phyloP scores from a whole-genome alignment of 1,140 invertebrate genomes.

The Lucilia cuprina region DNA sequence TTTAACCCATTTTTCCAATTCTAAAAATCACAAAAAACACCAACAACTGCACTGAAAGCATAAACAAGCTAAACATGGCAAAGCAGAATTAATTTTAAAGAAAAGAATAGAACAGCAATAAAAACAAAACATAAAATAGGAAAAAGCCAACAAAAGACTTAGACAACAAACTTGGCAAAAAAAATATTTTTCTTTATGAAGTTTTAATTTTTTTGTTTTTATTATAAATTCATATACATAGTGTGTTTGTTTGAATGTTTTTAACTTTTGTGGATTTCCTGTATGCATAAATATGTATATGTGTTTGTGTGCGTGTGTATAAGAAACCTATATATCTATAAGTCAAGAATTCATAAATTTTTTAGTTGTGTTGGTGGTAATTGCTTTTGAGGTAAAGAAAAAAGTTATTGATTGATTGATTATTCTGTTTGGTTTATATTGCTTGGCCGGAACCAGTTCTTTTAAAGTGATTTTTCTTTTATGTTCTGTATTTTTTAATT shows the following conservation, averaged over 20 bases:
- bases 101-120: neutral
- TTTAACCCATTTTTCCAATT: too few species aligned
- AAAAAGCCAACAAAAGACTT: neutral
- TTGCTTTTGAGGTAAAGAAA: neutral
- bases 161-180: neutral
- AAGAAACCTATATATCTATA: neutral
- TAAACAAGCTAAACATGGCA: too few species aligned
- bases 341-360: neutral
- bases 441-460: constrained; percentile 29
- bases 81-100: neutral
- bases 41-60: too few species aligned
- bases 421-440: constrained; percentile 20
- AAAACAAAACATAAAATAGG: neutral
- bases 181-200: neutral
- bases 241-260: neutral
- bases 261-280: neutral
- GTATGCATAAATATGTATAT: neutral
- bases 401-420: constrained; percentile 34
- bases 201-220: neutral
- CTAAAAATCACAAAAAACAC: too few species aligned
- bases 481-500: neutral
- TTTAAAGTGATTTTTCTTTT: neutral
- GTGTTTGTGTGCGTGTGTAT: neutral
- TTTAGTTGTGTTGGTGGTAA: neutral
- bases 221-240: neutral